Evolutionary conservation across 1,140 invertebrate species (phyloP), one percentile per base, ranked within the genome.

Genomic region (Drosophila albomicans): DNA sequence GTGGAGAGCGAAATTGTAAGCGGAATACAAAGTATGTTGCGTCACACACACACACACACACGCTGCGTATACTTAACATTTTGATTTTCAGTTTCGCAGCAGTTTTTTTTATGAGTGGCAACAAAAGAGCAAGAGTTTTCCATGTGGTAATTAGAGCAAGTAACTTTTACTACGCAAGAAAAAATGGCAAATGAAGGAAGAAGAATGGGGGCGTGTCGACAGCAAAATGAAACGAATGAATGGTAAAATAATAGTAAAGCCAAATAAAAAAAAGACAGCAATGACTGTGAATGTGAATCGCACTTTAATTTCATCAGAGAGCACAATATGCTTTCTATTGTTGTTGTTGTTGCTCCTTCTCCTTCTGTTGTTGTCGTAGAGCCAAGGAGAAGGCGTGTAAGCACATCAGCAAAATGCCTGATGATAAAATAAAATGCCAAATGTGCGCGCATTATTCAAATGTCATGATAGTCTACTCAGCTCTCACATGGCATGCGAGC

Each of bases 391-490:
- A 30, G 63, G 62, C 38, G 56, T 71, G 78, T 81, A 65, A 68
- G 84, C 79, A 82, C 76, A 86, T 89, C 80, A 84, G 74, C 74
- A 80, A 87, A 72, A 82, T 88, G 85, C 78, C 84, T 78, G 80
- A 88, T 88, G 85, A 80, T 88, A 89, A 88, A 88, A 88, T 84
- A 89, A 89, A 88, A 88, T 89, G 74, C 84, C 85, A 88, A 88
- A 88, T 88, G 84, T 84, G 84, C 70, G 76, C 81, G 49, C 84
- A 88, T 88, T 88, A 88, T 88, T 88, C 84, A 88, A 88, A 89
- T 88, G 85, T 80, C 72, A 79, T 78, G 84, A 87, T 87, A 84
- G 81, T 89, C 80, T 84, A 11, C 13, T 25, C 20, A 87, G 64
- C 25, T 59, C 25, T 59, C 20, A 64, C 45, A 68, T 38, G 51